Evolutionary conservation across 2,797 vertebrate genomes (phyloP), one percentile per base, ranked within the genome.

Genomic region (Poecile montanus): DNA sequence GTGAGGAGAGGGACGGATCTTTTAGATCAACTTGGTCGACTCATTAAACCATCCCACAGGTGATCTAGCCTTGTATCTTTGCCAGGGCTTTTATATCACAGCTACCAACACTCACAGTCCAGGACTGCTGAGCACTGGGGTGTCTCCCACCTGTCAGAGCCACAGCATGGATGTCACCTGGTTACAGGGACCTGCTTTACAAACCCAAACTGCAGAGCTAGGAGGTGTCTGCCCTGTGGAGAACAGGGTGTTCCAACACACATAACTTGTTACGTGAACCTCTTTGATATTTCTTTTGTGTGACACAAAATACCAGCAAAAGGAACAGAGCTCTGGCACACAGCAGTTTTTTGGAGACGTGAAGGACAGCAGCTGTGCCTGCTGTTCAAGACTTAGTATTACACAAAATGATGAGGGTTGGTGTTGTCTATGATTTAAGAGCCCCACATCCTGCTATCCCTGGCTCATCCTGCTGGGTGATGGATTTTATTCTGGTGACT

Each of bases 151-250:
- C 17, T 51, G 47, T 10, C 19, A 78, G 22, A 84, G 57, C n/a
- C 30, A 58, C 61, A 44, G 60, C 45, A 21, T 1, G 5, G 85
- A 32, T 3, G 16, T 38, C 42, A 42, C 36, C 25, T 30, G 45
- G 7, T 29, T 40, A 25, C 27, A 60, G 67, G 48, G 65, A 58
- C 56, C 60, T 45, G 57, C 65, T 80, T 14, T 26, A 32, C 34
- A 78, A 23, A 44, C 25, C 11, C 12, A 1, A 58, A 12, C 14
- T 13, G 5, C 0, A 40, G 42, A 75, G 62, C 20, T 1, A 0
- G 48, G 48, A 63, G 26, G 32, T 14, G 57, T 7, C 53, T 51
- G 34, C 19, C 25, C 36, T 21, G 23, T 3, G 22, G 18, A 16
- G 53, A 56, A 27, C 36, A 36, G 34, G 14, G 10, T n/a, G 19